These are phyloP conservation scores for Liolophura sinensis DNA, from an alignment of 1,140 invertebrate species.

Conservation along the genomic window DNA sequence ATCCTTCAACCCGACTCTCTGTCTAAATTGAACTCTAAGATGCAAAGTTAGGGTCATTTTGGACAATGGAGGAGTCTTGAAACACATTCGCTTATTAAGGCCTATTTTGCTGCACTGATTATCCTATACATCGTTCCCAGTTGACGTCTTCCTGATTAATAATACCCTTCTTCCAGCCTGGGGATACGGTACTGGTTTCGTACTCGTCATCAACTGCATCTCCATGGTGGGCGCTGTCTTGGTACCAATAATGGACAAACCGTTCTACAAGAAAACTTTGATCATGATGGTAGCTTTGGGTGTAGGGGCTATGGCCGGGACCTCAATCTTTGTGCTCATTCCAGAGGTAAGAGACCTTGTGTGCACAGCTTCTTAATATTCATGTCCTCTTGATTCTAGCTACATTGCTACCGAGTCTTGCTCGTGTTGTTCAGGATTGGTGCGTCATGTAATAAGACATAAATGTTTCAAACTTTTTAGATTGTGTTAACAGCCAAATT, in stretches of 20 bases:
- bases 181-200: slow-evolving; percentile 66
- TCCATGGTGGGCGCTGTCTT: slow-evolving; percentile 68
- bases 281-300: slow-evolving; percentile 69
- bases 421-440: neutral
- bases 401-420: neutral
- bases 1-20: too few species aligned
- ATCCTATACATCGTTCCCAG: too few species aligned
- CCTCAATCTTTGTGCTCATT: slow-evolving; percentile 67
- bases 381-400: neutral
- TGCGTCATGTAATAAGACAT: neutral
- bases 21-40: too few species aligned
- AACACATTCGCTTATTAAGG: too few species aligned
- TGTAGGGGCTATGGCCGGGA: slow-evolving; percentile 68
- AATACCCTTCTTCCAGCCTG: slow-evolving; percentile 61
- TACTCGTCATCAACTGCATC: slow-evolving; percentile 66
- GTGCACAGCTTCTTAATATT: neutral
- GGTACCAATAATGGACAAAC: slow-evolving; percentile 66
- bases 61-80: too few species aligned
- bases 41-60: too few species aligned
- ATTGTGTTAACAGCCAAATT: neutral
- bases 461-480: neutral
- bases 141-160: neutral
- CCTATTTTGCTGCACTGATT: too few species aligned
- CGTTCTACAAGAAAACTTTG: slow-evolving; percentile 64
- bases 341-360: slow-evolving; percentile 59